Evolutionary conservation across 2,113 vertebrate genomes (phyloP).

Genomic region (Oncorhynchus kisutch): DNA sequence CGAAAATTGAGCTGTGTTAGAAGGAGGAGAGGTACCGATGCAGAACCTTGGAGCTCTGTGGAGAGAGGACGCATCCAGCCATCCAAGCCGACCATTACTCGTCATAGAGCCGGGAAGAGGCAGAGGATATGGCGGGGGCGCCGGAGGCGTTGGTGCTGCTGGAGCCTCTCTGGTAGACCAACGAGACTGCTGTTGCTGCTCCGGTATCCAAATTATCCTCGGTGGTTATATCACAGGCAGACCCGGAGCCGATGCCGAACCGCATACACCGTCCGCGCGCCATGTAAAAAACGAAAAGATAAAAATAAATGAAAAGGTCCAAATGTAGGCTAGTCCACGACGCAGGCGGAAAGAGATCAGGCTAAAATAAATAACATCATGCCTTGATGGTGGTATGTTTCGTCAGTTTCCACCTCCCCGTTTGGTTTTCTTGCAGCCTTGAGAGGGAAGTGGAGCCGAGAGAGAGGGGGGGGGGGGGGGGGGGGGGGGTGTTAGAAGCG

Average conservation of each 20-base stretch:
- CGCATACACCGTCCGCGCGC: conserved; percentile 76
- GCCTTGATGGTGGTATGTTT: conserved; percentile 36
- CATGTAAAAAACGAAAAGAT: conserved; percentile 50
- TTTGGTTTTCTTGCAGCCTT: conserved; percentile 59
- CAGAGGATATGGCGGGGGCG: conserved; percentile 25
- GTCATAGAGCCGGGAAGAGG: conserved; percentile 61
- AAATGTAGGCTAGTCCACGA: conserved; percentile 18
- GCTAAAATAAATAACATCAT: conserved; percentile 41
- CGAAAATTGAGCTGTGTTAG: conserved; percentile 79
- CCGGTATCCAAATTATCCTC: conserved; percentile 74
- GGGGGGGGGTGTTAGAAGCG: conserved; percentile 15
- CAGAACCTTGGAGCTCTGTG: conserved; percentile 63
- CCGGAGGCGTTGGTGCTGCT: conserved; percentile 17
- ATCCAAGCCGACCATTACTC: conserved; percentile 72
- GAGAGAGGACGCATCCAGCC: conserved; percentile 61
- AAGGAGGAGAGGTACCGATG: conserved; percentile 78
- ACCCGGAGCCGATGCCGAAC: conserved; percentile 71
- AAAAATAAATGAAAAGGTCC: conserved; percentile 19
- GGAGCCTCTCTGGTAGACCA: conserved; percentile 22
- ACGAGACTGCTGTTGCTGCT: conserved; percentile 43
- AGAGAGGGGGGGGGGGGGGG: not conserved
- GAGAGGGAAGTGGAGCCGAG: conserved; percentile 61
- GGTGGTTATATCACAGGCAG: conserved; percentile 79
- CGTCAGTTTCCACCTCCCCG: not conserved
- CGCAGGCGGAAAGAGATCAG: conserved; percentile 13